phyloP scores from a whole-genome alignment of 1,140 invertebrate species.

The Atopsyche davidsoni region DNA sequence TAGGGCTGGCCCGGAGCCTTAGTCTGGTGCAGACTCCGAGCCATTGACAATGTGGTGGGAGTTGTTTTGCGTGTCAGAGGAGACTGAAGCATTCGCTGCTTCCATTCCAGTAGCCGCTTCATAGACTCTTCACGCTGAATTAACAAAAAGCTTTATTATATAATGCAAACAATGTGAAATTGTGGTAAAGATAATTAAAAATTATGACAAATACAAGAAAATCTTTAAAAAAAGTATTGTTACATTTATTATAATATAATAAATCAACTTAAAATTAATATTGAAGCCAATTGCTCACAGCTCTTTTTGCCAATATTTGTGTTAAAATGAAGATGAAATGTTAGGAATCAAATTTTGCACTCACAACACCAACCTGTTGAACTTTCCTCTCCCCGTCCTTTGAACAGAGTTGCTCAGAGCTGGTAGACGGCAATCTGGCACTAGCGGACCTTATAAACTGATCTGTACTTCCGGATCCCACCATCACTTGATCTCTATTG shows the following conservation, averaged over 20 bases:
- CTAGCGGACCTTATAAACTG: constrained; percentile 65
- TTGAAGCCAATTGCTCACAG: not conserved
- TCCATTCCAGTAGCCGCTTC: constrained; percentile 86
- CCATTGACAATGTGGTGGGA: constrained; percentile 47
- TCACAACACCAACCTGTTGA: constrained; percentile 40
- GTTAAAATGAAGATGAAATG: not conserved
- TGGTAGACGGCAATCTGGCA: constrained; percentile 63
- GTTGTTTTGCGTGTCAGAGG: constrained; percentile 75
- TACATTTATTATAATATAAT: constrained; percentile 1
- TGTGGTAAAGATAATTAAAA: constrained; percentile 1
- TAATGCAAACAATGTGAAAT: no score
- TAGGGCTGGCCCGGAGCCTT: constrained; percentile 24
- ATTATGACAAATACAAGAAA: not conserved
- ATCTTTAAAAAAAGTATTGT: not conserved
- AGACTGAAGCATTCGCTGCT: constrained; percentile 85
- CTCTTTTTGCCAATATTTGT: not conserved
- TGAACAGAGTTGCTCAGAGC: constrained; percentile 36
- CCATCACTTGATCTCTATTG: constrained; percentile 36
- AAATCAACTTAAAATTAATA: no score
- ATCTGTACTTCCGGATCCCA: constrained; percentile 35
- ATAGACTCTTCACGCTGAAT: constrained; percentile 85
- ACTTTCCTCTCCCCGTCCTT: constrained; percentile 64
- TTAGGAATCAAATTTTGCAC: constrained; percentile 16
- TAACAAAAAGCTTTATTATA: not conserved
- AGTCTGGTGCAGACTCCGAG: constrained; percentile 46